A percentile compares a stretch with the other conserved stretches of the same genome.
Conservation (phyloP, 92 coral and sea anemone genomes). For the Micromussa lordhowensis region DNA sequence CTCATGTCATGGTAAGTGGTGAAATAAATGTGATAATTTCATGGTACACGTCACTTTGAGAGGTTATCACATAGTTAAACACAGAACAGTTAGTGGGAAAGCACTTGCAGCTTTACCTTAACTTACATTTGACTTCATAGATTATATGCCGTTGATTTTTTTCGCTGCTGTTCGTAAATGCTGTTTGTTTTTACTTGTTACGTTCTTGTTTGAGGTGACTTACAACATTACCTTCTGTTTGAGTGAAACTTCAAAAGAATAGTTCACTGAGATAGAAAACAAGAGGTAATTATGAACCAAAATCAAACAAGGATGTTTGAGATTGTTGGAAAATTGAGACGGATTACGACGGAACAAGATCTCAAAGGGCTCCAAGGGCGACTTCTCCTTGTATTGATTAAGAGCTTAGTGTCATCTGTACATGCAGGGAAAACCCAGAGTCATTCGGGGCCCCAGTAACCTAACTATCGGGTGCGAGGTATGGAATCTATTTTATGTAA, state of each 20-base stretch:
- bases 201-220: neutral
- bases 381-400: too few relatives aligned
- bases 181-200: neutral
- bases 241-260: neutral
- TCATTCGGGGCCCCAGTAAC: too few relatives aligned
- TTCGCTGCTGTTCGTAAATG: neutral
- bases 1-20: constrained; percentile 88
- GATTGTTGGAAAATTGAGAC: neutral
- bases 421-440: too few relatives aligned
- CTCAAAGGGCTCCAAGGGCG: too few relatives aligned
- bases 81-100: neutral
- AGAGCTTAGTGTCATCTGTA: too few relatives aligned
- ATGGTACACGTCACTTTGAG: neutral
- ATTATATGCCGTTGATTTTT: neutral
- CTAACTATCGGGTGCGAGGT: too few relatives aligned
- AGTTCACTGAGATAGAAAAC: neutral
- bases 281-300: neutral
- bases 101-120: neutral
- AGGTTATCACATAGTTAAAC: neutral
- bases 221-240: neutral
- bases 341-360: neutral
- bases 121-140: neutral
- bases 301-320: neutral
- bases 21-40: neutral
- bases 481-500: too few relatives aligned